These are phyloP conservation scores for Drosophila gaucha DNA, from an alignment of 2,888 invertebrate species.

Conservation along the genomic window DNA sequence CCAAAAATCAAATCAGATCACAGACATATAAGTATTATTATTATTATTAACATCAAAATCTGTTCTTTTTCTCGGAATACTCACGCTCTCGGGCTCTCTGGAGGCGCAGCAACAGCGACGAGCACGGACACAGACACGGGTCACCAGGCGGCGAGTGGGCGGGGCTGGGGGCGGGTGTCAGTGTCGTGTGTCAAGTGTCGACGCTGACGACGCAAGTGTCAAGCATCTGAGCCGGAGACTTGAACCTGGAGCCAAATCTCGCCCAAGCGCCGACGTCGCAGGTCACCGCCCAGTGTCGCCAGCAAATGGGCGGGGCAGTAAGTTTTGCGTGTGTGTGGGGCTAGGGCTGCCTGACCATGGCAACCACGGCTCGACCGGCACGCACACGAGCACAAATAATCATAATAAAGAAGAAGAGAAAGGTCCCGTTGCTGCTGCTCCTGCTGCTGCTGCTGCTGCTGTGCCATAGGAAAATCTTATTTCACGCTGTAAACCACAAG, in stretches of 20 bases:
- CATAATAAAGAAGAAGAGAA: constrained; percentile 64
- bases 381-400: constrained; percentile 79
- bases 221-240: constrained; percentile 59
- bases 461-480: constrained; percentile 74
- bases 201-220: constrained; percentile 73
- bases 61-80: constrained; percentile 7
- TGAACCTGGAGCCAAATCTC: constrained; percentile 45
- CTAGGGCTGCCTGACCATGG: constrained; percentile 59
- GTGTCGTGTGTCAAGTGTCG: constrained; percentile 70
- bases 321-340: neutral
- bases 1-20: neutral
- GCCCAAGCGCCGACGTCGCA: constrained; percentile 56
- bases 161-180: constrained; percentile 12
- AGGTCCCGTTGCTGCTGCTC: constrained; percentile 5
- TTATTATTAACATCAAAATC: neutral
- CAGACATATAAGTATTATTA: neutral
- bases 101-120: constrained; percentile 19
- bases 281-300: constrained; percentile 61
- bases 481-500: constrained; percentile 80
- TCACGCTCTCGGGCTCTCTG: constrained; percentile 1
- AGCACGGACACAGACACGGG: constrained; percentile 31
- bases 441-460: constrained; percentile 8
- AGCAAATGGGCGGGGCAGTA: neutral
- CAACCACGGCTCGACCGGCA: constrained; percentile 62
- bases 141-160: neutral